Conservation (phyloP, 2,888 invertebrate species). For the Hylaea fasciaria region DNA sequence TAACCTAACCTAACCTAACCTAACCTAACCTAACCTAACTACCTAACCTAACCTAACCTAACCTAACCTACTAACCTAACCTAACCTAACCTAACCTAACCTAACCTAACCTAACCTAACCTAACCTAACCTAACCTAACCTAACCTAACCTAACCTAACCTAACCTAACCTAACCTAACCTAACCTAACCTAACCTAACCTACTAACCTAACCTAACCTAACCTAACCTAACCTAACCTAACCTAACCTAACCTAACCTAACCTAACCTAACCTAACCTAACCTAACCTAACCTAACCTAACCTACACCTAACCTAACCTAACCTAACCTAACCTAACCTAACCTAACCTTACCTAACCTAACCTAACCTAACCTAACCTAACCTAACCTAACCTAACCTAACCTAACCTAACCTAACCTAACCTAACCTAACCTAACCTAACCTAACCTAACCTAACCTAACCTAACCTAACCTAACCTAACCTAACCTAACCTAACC, state of each 20-base stretch:
- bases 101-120: no score
- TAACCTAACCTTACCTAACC: slow-evolving; percentile 1
- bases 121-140: no score
- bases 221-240: neutral
- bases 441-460: slow-evolving; percentile 2
- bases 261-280: slow-evolving; percentile 1
- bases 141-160: no score
- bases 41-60: no score
- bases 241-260: slow-evolving; percentile 2
- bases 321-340: slow-evolving; percentile 2
- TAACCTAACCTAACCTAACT: no score
- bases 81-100: no score
- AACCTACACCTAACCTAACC: no score
- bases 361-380: slow-evolving; percentile 2
- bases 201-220: neutral
- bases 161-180: neutral
- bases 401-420: slow-evolving; percentile 1
- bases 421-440: slow-evolving; percentile 2
- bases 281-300: slow-evolving; percentile 1
- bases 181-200: no score
- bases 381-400: slow-evolving; percentile 2
- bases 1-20: no score
- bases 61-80: no score
- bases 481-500: slow-evolving; percentile 2
- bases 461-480: slow-evolving; percentile 2